Conservation (phyloP, 2,797 vertebrate genomes). For the Pseudopleuronectes americanus region DNA sequence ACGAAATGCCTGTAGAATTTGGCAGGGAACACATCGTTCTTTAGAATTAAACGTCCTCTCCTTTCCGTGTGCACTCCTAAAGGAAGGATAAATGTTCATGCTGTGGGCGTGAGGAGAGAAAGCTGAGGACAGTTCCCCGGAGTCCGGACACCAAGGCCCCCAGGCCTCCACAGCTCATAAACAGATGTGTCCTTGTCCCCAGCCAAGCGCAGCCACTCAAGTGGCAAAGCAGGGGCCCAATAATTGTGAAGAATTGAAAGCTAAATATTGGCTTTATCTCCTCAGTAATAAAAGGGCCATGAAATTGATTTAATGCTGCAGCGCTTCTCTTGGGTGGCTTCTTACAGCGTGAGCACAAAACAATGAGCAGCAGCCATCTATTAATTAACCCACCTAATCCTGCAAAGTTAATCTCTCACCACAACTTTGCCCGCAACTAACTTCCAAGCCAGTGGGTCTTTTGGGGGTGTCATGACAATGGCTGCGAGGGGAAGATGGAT, state of each 20-base stretch:
- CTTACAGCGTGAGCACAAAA: constrained; percentile 84
- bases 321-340: constrained; percentile 86
- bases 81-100: constrained; percentile 47
- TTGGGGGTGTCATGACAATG: constrained; percentile 80
- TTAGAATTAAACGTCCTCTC: constrained; percentile 45
- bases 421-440: constrained; percentile 84
- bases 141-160: constrained; percentile 79
- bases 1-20: constrained; percentile 15
- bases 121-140: constrained; percentile 80
- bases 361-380: constrained; percentile 87
- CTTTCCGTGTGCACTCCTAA: constrained; percentile 49
- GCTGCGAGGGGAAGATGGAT: constrained; percentile 73
- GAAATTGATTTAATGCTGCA: constrained; percentile 93
- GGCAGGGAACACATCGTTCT: constrained; percentile 36
- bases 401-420: constrained; percentile 86
- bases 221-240: constrained; percentile 81
- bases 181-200: constrained; percentile 86
- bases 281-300: constrained; percentile 88
- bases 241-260: constrained; percentile 88
- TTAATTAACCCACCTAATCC: constrained; percentile 90
- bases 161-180: constrained; percentile 76
- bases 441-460: constrained; percentile 81
- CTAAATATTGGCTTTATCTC: constrained; percentile 87
- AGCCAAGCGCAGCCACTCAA: constrained; percentile 83
- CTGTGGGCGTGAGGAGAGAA: constrained; percentile 59